Percentiles rank a stretch among this genome's conserved stretches.
These are phyloP conservation scores for Drosophila helvetica DNA, from an alignment of 2,888 invertebrate genomes.

Conservation along the genomic window DNA sequence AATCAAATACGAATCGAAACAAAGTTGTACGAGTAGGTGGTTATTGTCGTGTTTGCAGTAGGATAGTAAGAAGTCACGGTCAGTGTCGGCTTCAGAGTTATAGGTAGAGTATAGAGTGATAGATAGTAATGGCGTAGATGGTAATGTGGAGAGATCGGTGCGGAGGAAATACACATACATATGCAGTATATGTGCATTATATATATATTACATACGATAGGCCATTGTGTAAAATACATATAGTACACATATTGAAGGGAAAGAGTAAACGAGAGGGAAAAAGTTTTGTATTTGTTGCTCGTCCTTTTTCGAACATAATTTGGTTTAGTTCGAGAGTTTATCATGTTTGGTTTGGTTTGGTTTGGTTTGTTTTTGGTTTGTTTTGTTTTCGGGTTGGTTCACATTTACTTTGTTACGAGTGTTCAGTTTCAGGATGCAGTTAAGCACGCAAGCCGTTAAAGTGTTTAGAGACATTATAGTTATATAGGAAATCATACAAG, in stretches of 20 bases:
- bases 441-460: slow-evolving; percentile 57
- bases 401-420: slow-evolving; percentile 53
- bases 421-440: slow-evolving; percentile 56
- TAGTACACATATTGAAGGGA: slow-evolving; percentile 60
- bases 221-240: slow-evolving; percentile 63
- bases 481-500: slow-evolving; percentile 38
- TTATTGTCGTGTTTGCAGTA: background rate
- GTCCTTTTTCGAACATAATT: slow-evolving; percentile 34
- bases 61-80: background rate
- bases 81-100: slow-evolving; percentile 23
- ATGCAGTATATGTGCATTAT: slow-evolving; percentile 65
- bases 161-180: slow-evolving; percentile 75
- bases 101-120: slow-evolving; percentile 21
- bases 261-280: slow-evolving; percentile 76
- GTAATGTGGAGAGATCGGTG: slow-evolving; percentile 24
- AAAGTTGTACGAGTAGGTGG: background rate
- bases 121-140: slow-evolving; percentile 27
- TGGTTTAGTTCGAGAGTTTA: slow-evolving; percentile 15
- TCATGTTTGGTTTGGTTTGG: slow-evolving; percentile 17
- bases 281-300: slow-evolving; percentile 55
- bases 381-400: slow-evolving; percentile 20
- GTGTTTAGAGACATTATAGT: slow-evolving; percentile 37
- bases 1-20: background rate
- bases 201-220: slow-evolving; percentile 64
- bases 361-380: slow-evolving; percentile 1